Evolutionary conservation across 1,140 invertebrate species (phyloP).

Genomic region (Carcinoscorpius rotundicauda): DNA sequence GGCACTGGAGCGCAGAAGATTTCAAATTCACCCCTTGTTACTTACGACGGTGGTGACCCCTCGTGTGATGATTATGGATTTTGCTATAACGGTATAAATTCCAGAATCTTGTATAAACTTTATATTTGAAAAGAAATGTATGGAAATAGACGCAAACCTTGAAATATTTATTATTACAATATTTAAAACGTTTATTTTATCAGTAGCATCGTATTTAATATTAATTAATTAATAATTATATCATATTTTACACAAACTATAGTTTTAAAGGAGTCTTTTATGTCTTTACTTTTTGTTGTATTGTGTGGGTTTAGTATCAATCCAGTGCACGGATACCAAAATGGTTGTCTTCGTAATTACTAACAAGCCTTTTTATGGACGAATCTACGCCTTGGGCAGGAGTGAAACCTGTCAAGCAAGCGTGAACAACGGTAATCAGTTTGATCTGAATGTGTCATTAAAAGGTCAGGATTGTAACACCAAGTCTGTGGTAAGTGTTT

Average conservation of each 20-base stretch:
- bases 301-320: conserved; percentile 47
- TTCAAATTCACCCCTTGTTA: background rate
- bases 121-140: no score
- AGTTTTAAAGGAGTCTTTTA: no score
- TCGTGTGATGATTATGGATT: conserved; percentile 81
- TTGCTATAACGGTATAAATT: conserved; percentile 55
- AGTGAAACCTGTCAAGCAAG: conserved; percentile 91
- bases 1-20: background rate
- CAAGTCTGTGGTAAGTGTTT: conserved; percentile 32
- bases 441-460: conserved; percentile 83
- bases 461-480: conserved; percentile 91
- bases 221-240: no score
- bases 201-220: no score
- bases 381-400: conserved; percentile 81
- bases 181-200: no score
- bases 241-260: background rate
- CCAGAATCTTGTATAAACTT: no score
- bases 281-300: no score
- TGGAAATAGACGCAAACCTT: no score
- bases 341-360: conserved; percentile 85
- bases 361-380: conserved; percentile 85
- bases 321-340: conserved; percentile 85
- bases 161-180: no score
- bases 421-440: conserved; percentile 79
- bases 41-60: conserved; percentile 14